Evolutionary conservation across 2,888 invertebrate genomes (phyloP), one percentile per base, ranked within the genome.

Genomic region (Norana najaformis): DNA sequence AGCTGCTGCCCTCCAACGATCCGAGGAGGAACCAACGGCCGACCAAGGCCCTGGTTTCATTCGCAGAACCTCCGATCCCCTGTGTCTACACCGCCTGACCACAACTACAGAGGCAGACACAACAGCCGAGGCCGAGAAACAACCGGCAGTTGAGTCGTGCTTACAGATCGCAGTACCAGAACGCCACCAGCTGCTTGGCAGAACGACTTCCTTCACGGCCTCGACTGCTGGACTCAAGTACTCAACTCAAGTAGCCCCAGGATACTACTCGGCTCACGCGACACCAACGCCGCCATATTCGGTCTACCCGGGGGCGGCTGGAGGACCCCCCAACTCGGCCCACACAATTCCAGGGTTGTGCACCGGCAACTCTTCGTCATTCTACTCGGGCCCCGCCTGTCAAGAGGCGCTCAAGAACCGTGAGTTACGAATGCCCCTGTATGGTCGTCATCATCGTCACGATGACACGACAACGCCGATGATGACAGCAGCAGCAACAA

Each of bases 1-100:
- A 30, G 89, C 83, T 37, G 85, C 85, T 35, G 85, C 85, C 85
- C 85, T 85, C 37, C 85, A 85, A 35, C 85, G 37, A 37, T 85
- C 85, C 1, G 85, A 85, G 35, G 85, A 85, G 37, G 36, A 36
- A 37, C 35, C 35, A 85, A 37, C 35, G 85, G 36, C 37, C 34
- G 36, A 85, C 4, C n/a, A 36, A 37, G 85, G 85, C 37, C 35
- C 85, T 37, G 85, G 85, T 0, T 37, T 85, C 85, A 37, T 85
- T 23, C 85, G 85, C 37, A 35, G 85, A 11, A 85, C 37, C 18
- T 85, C 85, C 85, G 85, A 85, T 23, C 85, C 85, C 1, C 85
- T 85, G 13, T 85, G 85, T 37, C 36, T 85, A 35, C 85, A 36
- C 14, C 35, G 37, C 30, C 85, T 35, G 36, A 18, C 34, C 11